Percentiles rank a stretch among this genome's conserved stretches.
Conservation (phyloP, 2,888 invertebrate species). For the Gibbula magus region DNA sequence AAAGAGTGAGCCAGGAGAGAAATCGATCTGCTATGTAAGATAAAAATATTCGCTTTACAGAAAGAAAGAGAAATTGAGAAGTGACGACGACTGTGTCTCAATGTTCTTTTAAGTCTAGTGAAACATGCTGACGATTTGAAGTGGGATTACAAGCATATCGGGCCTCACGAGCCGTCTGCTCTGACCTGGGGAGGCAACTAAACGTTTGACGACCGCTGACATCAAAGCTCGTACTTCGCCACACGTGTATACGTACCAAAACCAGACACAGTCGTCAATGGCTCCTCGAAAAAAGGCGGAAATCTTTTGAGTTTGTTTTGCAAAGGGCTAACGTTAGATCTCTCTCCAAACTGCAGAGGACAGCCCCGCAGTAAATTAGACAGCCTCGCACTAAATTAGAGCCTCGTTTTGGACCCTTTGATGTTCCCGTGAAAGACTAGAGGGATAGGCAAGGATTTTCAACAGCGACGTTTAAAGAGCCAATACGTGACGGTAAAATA, state of each 20-base stretch:
- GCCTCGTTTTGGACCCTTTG: conserved; percentile 17
- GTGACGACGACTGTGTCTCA: too few species aligned
- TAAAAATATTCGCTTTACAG: too few species aligned
- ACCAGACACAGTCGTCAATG: conserved; percentile 8
- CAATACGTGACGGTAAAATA: not conserved
- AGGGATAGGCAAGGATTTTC: not conserved
- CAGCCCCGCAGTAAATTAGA: conserved; percentile 21
- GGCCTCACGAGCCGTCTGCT: not conserved
- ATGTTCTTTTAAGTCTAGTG: not conserved
- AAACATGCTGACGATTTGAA: not conserved
- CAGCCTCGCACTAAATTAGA: conserved; percentile 14
- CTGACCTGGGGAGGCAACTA: too few species aligned
- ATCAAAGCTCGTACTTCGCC: not conserved
- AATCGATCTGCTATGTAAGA: too few species aligned
- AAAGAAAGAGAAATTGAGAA: too few species aligned
- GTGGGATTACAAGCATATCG: conserved; percentile 6
- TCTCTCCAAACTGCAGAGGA: conserved; percentile 15
- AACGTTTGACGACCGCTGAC: not conserved
- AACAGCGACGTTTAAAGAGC: not conserved
- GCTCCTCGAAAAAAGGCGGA: not conserved
- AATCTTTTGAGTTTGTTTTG: conserved; percentile 12
- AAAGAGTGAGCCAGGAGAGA: too few species aligned
- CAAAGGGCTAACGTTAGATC: conserved; percentile 20
- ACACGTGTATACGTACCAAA: not conserved
- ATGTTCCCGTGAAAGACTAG: not conserved